A percentile compares a stretch with the other conserved stretches of the same genome.
Conservation (phyloP, 2,113 vertebrate genomes). For the Mesoclemmys tuberculata region DNA sequence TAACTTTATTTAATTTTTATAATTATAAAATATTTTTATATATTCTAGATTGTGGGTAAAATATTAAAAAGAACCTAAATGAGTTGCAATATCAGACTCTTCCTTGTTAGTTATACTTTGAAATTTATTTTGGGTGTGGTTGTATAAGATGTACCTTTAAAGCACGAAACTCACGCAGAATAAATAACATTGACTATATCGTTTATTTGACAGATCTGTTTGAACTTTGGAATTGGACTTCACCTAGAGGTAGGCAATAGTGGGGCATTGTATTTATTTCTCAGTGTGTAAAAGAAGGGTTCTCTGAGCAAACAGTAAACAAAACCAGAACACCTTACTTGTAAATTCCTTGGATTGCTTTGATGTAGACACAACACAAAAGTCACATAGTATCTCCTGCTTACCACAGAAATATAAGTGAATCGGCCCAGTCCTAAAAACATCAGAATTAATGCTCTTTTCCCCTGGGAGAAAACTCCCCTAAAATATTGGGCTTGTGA, state of each 20-base stretch:
- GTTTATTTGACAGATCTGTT: constrained; percentile 76
- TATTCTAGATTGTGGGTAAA: not conserved
- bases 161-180: not conserved
- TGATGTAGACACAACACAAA: not conserved
- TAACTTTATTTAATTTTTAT: not conserved
- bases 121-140: accelerated
- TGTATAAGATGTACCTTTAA: not conserved
- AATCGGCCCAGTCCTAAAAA: not conserved
- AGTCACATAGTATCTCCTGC: not conserved
- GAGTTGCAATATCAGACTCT: not conserved
- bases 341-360: not conserved
- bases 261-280: not conserved
- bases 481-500: not conserved
- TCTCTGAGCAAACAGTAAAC: not conserved
- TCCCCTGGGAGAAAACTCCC: not conserved
- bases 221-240: constrained; percentile 75
- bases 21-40: not conserved
- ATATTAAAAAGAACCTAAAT: not conserved
- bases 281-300: not conserved
- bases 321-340: not conserved
- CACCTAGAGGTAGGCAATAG: constrained; percentile 74
- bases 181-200: not conserved
- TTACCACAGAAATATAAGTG: not conserved
- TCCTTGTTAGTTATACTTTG: not conserved
- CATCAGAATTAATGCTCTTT: not conserved